Evolutionary conservation across 1,140 invertebrate genomes (phyloP), one percentile per base, ranked within the genome.

Genomic region (Camponotus pennsylvanicus): DNA sequence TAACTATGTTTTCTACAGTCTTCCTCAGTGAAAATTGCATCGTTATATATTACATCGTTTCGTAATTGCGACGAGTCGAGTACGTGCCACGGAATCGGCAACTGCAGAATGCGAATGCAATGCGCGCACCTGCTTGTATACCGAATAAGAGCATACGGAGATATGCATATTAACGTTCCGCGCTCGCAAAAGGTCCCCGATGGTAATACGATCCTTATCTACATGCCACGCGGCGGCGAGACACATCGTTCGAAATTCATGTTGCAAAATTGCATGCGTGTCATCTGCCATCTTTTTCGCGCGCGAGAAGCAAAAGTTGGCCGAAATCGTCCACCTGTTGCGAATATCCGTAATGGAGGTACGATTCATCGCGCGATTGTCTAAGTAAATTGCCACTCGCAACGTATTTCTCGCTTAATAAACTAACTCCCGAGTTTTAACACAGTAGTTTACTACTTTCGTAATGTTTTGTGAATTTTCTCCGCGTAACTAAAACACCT

Each of bases 161-260:
- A 70, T 73, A 89, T 78, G 87, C 85, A 73, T 55, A 80, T 82
- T 64, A 77, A 82, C 76, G 88, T 66, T 61, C 42, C 67, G 55
- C 83, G 21, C 57, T 42, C 57, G 57, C 73, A 21, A 57, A 86
- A 76, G 40, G 85, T 42, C 64, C 27, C 63, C 49, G 87, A 88
- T 86, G 86, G 57, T 63, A 88, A 88, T 78, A 77, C 57, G 76
- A 86, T 86, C 79, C 75, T 88, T 86, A 86, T 89, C 83, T 82
- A 59, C 75, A 86, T 55, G 61, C 86, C 18, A 49, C 8, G 13
- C 11, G 8, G 52, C 70, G 27, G 32, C 57, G 63, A 80, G 86
- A 86, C 77, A 42, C 52, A n/a, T 27, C 49, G 78, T 73, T 57
- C 21, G 82, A 69, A 55, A 80, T 61, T 87, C 85, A 63, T 5